phyloP scores from a whole-genome alignment of 2,113 vertebrate genomes.

The Thinocorus orbignyianus region DNA sequence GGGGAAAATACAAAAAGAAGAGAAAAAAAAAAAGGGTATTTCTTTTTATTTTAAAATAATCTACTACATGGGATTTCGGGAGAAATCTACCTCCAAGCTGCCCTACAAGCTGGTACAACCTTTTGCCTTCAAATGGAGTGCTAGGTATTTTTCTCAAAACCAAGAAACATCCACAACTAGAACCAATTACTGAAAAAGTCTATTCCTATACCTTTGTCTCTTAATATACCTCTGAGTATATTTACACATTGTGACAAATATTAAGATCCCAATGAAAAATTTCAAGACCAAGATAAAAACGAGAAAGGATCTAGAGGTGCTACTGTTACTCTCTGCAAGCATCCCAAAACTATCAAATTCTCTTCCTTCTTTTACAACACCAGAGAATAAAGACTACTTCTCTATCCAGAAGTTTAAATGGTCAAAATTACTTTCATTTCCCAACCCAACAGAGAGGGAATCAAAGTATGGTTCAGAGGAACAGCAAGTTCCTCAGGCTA shows the following conservation, averaged over 20 bases:
- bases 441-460: constrained; percentile 25
- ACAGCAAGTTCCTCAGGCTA: constrained; percentile 23
- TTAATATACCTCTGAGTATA: not conserved
- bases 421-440: constrained; percentile 35
- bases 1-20: not conserved
- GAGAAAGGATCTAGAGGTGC: not conserved
- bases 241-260: not conserved
- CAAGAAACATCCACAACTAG: not conserved
- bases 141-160: not conserved
- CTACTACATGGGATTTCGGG: not conserved
- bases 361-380: not conserved
- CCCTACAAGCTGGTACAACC: not conserved
- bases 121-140: not conserved
- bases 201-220: not conserved
- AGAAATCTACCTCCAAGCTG: not conserved
- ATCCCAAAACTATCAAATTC: not conserved
- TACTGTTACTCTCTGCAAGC: not conserved
- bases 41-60: not conserved
- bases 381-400: not conserved
- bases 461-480: constrained; percentile 58
- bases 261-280: not conserved
- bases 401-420: constrained; percentile 2
- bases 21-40: not conserved
- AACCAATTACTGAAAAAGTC: not conserved
- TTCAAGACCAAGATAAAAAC: not conserved